Base-by-base conservation (phyloP, 1,140 invertebrate genomes). In the Probaryconus sp. region DNA sequence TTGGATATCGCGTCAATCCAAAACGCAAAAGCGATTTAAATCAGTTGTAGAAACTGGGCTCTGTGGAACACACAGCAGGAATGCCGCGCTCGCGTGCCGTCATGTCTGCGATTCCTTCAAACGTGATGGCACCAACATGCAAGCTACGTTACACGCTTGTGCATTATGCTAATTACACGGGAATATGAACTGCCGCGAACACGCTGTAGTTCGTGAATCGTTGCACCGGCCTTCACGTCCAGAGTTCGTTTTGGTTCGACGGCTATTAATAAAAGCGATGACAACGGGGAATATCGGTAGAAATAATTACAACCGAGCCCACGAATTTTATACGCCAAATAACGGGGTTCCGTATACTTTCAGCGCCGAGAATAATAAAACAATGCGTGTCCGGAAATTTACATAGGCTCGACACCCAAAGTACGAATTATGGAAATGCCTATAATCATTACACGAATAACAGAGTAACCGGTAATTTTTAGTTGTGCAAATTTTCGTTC, bases 61-160 rank as follows among this genome's bases (percentile, higher is more conserved):
- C 69, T 3, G 40, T 20, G 42, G 40, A 50, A 63, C 56, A 64
- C 75, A 51, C 48, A 68, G 63, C 21, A 63, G 47, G 51, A 70
- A 79, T 79, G 65, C 65, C 31, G 45, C 63, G 47, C 65, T 81
- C 70, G 78, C 76, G 76, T 81, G 78, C 63, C 65, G 50, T 72
- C 69, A 50, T 55, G 69, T 70, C 60, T 61, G 40, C 30, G 48
- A 76, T 78, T 72, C 53, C 69, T 77, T 72, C 53, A 26, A 74
- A 50, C 48, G 61, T 53, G 53, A 67, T 74, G 60, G 70, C 67
- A 67, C 42, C 30, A 37, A 73, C 76, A 76, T 78, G 78, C 78
- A 75, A 72, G 40, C 48, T 35, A 50, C 48, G 67, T 67, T 60
- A 60, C 69, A 72, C 50, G 47, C 64, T 72, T 69, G 43, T 51